A percentile compares a stretch with the other conserved stretches of the same genome.
Conservation (phyloP, 2,113 vertebrate species). For the Xiphophorus couchianus region DNA sequence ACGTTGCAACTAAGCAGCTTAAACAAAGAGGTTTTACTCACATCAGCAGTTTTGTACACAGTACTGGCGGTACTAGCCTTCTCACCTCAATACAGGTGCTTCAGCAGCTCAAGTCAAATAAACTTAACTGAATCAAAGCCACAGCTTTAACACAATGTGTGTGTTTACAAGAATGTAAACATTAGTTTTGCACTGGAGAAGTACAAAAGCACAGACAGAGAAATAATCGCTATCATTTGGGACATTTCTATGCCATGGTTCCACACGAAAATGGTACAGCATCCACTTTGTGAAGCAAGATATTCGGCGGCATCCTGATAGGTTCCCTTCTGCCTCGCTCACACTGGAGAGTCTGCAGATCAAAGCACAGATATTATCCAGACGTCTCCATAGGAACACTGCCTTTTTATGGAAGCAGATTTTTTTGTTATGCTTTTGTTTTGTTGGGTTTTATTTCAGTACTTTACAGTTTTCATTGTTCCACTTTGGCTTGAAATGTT, state of each 20-base stretch:
- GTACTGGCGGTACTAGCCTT: not conserved
- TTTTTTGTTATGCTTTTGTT: no score
- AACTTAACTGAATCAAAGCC: constrained; percentile 13
- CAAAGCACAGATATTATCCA: not conserved
- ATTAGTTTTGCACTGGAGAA: constrained; percentile 34
- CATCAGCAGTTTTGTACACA: not conserved
- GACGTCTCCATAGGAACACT: not conserved
- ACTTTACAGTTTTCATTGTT: no score
- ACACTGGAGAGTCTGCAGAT: constrained; percentile 37
- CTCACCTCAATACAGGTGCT: not conserved
- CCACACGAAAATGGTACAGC: constrained; percentile 9
- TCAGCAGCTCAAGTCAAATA: constrained; percentile 8
- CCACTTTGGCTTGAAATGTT: no score
- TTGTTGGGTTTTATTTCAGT: no score
- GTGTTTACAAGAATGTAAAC: constrained; percentile 62
- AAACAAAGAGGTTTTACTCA: not conserved
- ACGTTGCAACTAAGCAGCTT: not conserved
- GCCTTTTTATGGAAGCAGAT: not conserved
- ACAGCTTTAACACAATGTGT: constrained; percentile 14
- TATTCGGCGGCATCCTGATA: rapidly evolving
- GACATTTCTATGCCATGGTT: constrained; percentile 2
- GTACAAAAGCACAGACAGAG: constrained; percentile 23
- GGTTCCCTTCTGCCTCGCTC: constrained; percentile 1
- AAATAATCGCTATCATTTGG: not conserved
- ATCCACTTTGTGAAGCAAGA: constrained; percentile 10